Conservation (phyloP, 1,140 invertebrate genomes). For the Hylyphantes graminicola region DNA sequence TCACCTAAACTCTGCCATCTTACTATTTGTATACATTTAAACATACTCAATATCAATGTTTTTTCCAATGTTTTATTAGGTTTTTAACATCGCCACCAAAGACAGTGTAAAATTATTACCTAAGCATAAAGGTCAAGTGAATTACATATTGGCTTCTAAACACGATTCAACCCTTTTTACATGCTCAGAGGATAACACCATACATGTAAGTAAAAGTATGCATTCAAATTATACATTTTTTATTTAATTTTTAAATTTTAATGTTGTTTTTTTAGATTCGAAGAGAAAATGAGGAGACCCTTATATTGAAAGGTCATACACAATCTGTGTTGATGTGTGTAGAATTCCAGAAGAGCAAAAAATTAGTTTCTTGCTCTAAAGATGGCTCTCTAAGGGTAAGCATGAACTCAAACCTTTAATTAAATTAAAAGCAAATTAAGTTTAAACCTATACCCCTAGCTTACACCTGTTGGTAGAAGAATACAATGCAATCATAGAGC, state of each 20-base stretch:
- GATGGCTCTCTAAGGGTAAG: conserved; percentile 38
- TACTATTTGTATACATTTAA: no score
- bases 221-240: background rate
- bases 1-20: no score
- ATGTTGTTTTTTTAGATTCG: background rate
- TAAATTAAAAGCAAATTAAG: no score
- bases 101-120: conserved; percentile 3
- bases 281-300: background rate
- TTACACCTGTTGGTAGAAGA: no score
- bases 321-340: conserved; percentile 39
- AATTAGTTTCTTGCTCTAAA: conserved; percentile 42
- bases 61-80: background rate
- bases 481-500: no score
- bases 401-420: background rate
- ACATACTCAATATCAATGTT: no score
- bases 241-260: background rate
- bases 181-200: conserved; percentile 33
- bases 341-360: background rate
- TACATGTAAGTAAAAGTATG: conserved; percentile 11
- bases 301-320: conserved; percentile 12
- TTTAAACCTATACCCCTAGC: no score
- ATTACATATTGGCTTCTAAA: conserved; percentile 31
- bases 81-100: conserved; percentile 9
- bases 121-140: conserved; percentile 1
- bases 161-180: conserved; percentile 22